phyloP scores from a whole-genome alignment of 2,888 invertebrate genomes.

The Drosophila imparisetae region DNA sequence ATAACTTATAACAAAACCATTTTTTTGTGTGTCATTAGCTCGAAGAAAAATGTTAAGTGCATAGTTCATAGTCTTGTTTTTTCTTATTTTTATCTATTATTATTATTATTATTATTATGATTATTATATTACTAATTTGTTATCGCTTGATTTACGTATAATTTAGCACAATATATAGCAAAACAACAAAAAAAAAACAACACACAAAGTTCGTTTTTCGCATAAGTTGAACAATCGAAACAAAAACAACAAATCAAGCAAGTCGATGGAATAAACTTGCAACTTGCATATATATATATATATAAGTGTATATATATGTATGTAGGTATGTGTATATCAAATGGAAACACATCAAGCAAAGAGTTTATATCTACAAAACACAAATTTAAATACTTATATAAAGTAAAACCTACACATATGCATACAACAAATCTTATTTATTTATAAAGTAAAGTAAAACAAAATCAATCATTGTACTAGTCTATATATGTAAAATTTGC shows the following conservation, averaged over 20 bases:
- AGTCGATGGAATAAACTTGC: slow-evolving; percentile 7
- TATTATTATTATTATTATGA: slow-evolving; percentile 47
- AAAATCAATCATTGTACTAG: slow-evolving; percentile 70
- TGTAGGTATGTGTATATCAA: slow-evolving; percentile 45
- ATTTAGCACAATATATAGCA: slow-evolving; percentile 64
- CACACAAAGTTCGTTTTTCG: slow-evolving; percentile 27
- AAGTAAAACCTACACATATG: slow-evolving; percentile 55
- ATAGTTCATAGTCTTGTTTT: slow-evolving; percentile 59
- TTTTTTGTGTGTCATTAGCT: slow-evolving; percentile 51
- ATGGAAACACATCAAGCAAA: slow-evolving; percentile 66
- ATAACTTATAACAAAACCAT: slow-evolving; percentile 25
- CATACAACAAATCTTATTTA: slow-evolving; percentile 73
- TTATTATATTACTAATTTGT: slow-evolving; percentile 63
- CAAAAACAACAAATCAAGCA: slow-evolving; percentile 21
- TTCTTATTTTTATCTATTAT: slow-evolving; percentile 53
- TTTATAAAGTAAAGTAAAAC: slow-evolving; percentile 72
- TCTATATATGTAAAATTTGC: slow-evolving; percentile 51
- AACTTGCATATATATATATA: slow-evolving; percentile 16
- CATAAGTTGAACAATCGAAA: slow-evolving; percentile 31
- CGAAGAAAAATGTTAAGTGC: slow-evolving; percentile 50
- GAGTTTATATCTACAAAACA: slow-evolving; percentile 62
- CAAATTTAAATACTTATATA: slow-evolving; percentile 47
- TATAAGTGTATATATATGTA: slow-evolving; percentile 16
- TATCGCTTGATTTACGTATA: slow-evolving; percentile 70
- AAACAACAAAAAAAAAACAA: slow-evolving; percentile 4